Evolutionary conservation across 2,797 vertebrate species (phyloP).

Genomic region (Myotis myotis): DNA sequence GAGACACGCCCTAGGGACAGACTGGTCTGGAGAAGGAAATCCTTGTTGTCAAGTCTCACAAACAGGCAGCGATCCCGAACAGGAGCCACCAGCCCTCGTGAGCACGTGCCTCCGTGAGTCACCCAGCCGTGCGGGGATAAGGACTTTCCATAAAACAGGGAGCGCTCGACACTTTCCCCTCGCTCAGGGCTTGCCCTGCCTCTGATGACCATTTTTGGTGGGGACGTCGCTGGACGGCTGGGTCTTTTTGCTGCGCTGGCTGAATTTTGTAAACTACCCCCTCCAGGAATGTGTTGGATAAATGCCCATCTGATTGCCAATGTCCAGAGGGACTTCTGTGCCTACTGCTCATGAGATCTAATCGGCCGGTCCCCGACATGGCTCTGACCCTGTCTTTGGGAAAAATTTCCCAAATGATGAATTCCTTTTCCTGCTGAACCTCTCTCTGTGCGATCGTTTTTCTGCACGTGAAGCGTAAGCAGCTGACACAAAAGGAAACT

Average conservation of each 20-base stretch:
- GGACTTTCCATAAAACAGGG: neutral
- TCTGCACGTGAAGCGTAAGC: neutral
- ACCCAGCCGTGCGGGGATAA: neutral
- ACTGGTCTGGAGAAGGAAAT: neutral
- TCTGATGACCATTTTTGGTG: neutral
- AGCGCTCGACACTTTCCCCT: neutral
- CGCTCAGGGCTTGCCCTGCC: neutral
- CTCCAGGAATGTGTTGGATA: slow-evolving; percentile 58
- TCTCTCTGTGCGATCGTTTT: neutral
- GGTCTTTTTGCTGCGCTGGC: neutral
- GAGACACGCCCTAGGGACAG: neutral
- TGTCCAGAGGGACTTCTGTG: slow-evolving; percentile 48
- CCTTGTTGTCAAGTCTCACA: neutral
- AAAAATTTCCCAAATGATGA: slow-evolving; percentile 2
- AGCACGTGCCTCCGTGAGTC: neutral
- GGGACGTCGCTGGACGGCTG: neutral
- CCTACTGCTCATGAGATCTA: slow-evolving; percentile 32
- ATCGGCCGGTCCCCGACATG: slow-evolving; percentile 54
- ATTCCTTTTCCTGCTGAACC: neutral
- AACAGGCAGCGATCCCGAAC: neutral
- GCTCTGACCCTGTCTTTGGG: neutral
- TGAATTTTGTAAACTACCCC: slow-evolving; percentile 45
- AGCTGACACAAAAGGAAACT: neutral
- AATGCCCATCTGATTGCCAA: slow-evolving; percentile 59
- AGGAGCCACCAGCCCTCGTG: neutral